These are phyloP conservation scores for Octomys mimax DNA, from an alignment of 2,797 vertebrate species.

Conservation along the genomic window DNA sequence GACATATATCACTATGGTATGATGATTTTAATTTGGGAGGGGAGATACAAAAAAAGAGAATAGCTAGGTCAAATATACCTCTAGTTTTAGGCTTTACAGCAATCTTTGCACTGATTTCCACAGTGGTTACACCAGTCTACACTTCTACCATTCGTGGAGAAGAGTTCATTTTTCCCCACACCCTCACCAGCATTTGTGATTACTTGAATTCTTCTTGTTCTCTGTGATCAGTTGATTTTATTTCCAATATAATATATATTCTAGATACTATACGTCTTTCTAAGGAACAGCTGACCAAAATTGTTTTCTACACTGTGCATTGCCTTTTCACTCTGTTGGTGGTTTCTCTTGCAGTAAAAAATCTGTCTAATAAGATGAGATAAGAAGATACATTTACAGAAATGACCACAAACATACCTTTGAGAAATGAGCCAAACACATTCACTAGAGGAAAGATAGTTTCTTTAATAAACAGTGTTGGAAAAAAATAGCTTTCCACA, in stretches of 20 bases:
- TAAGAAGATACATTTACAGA: background rate
- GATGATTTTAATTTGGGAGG: background rate
- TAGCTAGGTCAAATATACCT: background rate
- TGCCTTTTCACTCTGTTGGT: background rate
- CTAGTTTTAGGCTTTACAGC: background rate
- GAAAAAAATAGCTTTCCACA: background rate
- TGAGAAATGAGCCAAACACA: background rate
- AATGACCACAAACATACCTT: background rate
- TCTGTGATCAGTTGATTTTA: too few species aligned
- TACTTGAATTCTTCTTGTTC: background rate
- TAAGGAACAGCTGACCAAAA: background rate
- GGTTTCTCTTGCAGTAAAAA: background rate
- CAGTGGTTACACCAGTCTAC: background rate
- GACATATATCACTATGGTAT: background rate
- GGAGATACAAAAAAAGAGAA: background rate
- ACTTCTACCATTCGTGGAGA: background rate
- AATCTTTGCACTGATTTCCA: background rate
- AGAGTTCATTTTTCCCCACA: background rate
- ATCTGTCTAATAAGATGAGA: background rate
- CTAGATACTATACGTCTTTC: background rate
- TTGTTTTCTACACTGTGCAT: background rate
- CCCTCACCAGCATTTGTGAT: background rate
- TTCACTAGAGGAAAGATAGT: background rate
- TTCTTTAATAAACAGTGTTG: background rate
- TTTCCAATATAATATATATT: background rate